phyloP scores from a whole-genome alignment of 2,797 vertebrate genomes.

The Cynopterus sphinx region DNA sequence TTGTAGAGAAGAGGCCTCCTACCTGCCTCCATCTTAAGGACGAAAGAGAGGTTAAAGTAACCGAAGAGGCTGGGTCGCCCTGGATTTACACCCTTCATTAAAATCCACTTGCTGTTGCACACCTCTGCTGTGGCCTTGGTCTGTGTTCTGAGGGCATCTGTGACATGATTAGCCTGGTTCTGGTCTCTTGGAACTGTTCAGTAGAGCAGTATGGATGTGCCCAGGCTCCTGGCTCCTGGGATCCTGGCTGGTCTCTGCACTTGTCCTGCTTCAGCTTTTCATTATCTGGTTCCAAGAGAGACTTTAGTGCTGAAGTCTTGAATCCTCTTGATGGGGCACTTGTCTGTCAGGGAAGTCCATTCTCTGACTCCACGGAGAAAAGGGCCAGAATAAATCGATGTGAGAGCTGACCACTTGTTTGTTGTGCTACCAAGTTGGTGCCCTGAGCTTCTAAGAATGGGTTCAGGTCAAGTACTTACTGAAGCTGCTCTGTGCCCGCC shows the following conservation, averaged over 20 bases:
- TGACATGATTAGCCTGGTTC: not conserved
- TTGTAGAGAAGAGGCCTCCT: not conserved
- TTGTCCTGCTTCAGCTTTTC: not conserved
- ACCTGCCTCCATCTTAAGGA: not conserved
- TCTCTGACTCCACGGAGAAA: not conserved
- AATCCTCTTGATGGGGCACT: not conserved
- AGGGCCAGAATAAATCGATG: not conserved
- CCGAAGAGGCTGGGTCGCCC: not conserved
- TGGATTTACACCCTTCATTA: not conserved
- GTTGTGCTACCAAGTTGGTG: not conserved
- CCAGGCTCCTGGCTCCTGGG: not conserved
- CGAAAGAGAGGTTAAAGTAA: not conserved
- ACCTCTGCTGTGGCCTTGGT: not conserved
- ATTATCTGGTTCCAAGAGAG: not conserved
- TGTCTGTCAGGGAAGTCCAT: not conserved
- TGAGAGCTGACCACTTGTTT: not conserved
- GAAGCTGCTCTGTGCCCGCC: slow-evolving; percentile 83
- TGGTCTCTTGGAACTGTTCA: not conserved
- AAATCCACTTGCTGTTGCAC: not conserved
- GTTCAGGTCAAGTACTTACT: slow-evolving; percentile 91
- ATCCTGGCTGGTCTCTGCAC: not conserved
- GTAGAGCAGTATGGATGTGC: not conserved
- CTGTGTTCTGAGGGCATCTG: not conserved
- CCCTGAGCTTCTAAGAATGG: slow-evolving; percentile 83
- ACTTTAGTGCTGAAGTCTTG: not conserved